A percentile compares a stretch with the other conserved stretches of the same genome.
These are phyloP conservation scores for Charanyca ferruginea DNA, from an alignment of 2,888 invertebrate species.

Conservation along the genomic window DNA sequence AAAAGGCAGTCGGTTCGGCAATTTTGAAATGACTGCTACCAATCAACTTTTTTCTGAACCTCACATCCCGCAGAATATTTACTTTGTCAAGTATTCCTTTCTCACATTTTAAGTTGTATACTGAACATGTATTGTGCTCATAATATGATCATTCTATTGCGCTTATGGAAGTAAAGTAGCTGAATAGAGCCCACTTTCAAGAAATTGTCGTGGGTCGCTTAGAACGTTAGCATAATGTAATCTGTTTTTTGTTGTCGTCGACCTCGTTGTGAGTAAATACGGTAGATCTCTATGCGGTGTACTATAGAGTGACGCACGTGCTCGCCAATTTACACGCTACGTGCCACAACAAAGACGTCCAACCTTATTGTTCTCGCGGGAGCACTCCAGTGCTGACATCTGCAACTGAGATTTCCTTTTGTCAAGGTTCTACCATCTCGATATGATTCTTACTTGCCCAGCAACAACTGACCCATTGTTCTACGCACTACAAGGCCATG, in stretches of 20 bases:
- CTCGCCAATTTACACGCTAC: constrained; percentile 77
- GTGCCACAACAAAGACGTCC: constrained; percentile 77
- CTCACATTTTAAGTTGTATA: constrained; percentile 20
- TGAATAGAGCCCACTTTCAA: constrained; percentile 49
- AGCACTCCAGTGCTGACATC: constrained; percentile 70
- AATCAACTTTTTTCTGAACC: not conserved
- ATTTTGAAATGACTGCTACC: not conserved
- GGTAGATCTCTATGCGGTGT: constrained; percentile 52
- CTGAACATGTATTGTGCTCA: constrained; percentile 23
- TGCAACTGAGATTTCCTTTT: constrained; percentile 74
- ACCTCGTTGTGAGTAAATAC: constrained; percentile 71
- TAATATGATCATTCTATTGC: constrained; percentile 34
- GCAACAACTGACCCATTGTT: constrained; percentile 76
- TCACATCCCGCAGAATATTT: not conserved
- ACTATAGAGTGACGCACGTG: constrained; percentile 73
- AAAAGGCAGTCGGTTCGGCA: not conserved
- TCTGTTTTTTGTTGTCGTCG: constrained; percentile 70
- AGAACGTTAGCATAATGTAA: constrained; percentile 65
- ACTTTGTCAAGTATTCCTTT: constrained; percentile 2
- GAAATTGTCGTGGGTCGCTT: constrained; percentile 43
- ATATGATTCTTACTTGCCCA: constrained; percentile 69
- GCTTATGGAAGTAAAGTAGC: constrained; percentile 36
- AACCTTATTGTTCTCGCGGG: constrained; percentile 79
- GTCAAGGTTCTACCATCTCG: constrained; percentile 74
- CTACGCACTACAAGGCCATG: constrained; percentile 72